These are phyloP conservation scores for Acholoe squamosa DNA, from an alignment of 2,888 invertebrate species.

Conservation along the genomic window DNA sequence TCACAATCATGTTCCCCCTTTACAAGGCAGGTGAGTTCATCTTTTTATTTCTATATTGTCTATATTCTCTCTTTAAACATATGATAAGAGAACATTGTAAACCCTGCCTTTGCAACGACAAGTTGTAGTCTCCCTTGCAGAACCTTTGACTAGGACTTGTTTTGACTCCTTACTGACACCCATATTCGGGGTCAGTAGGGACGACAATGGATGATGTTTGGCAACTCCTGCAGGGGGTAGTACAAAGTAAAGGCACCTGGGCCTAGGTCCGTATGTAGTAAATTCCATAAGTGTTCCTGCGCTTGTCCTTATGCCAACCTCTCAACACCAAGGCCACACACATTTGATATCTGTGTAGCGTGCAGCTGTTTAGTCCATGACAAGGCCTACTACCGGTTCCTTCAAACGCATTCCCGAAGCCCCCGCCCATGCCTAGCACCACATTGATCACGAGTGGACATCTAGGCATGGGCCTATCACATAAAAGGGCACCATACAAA, in stretches of 20 bases:
- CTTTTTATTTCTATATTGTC: slow-evolving; percentile 30
- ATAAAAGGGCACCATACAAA: slow-evolving; percentile 59
- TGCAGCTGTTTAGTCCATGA: neutral
- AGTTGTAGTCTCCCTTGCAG: slow-evolving; percentile 33
- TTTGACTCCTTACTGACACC: neutral
- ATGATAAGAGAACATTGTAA: neutral
- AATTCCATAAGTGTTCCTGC: neutral
- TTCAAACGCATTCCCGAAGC: slow-evolving; percentile 6
- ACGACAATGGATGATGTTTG: slow-evolving; percentile 34
- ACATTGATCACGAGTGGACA: neutral
- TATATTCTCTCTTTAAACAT: neutral
- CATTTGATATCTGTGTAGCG: neutral
- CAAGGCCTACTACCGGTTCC: neutral
- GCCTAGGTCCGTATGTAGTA: slow-evolving; percentile 32
- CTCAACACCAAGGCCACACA: slow-evolving; percentile 35
- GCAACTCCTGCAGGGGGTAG: slow-evolving; percentile 54
- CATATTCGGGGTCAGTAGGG: neutral
- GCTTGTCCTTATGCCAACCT: neutral
- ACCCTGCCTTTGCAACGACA: slow-evolving; percentile 20
- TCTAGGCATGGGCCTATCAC: slow-evolving; percentile 34
- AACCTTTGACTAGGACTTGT: slow-evolving; percentile 61
- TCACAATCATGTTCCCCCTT: neutral
- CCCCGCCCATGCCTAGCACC: neutral
- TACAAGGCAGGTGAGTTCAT: slow-evolving; percentile 40
- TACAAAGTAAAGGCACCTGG: slow-evolving; percentile 33